phyloP scores from a whole-genome alignment of 1,140 invertebrate species.

The Macrosteles quadrilineatus region DNA sequence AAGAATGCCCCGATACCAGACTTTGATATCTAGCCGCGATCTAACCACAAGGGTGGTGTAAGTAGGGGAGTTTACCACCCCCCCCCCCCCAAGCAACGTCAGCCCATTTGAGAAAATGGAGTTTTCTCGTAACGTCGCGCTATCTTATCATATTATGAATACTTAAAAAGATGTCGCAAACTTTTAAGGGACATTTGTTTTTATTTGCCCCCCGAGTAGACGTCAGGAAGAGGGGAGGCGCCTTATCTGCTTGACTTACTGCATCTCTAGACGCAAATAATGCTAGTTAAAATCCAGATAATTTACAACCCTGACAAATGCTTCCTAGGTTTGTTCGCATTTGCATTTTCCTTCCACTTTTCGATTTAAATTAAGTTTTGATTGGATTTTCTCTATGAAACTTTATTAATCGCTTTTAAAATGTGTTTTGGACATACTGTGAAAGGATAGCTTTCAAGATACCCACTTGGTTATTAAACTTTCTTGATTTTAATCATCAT shows the following conservation, averaged over 20 bases:
- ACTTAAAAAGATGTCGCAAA: slow-evolving; percentile 37
- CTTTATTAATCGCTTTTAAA: too few species aligned
- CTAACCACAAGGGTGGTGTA: slow-evolving; percentile 19
- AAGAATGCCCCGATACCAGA: slow-evolving; percentile 1
- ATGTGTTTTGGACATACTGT: too few species aligned
- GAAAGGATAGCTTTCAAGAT: too few species aligned
- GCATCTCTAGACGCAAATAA: slow-evolving; percentile 29
- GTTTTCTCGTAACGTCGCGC: slow-evolving; percentile 33
- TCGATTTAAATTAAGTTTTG: too few species aligned
- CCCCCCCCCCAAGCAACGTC: slow-evolving; percentile 19
- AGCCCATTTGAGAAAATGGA: slow-evolving; percentile 33
- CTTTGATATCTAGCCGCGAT: not conserved
- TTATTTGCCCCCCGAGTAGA: slow-evolving; percentile 31
- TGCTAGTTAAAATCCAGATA: slow-evolving; percentile 30
- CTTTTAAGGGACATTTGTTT: slow-evolving; percentile 37
- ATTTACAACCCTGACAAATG: slow-evolving; percentile 23
- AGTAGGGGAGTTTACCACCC: not conserved
- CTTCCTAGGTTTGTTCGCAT: slow-evolving; percentile 19
- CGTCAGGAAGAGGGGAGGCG: slow-evolving; percentile 4
- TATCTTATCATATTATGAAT: slow-evolving; percentile 37
- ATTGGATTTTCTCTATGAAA: too few species aligned
- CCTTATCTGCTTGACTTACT: slow-evolving; percentile 29
- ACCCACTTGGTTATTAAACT: too few species aligned
- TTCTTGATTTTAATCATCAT: too few species aligned
- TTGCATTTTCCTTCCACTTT: slow-evolving; percentile 21